Percentiles rank a stretch among this genome's conserved stretches.
Evolutionary conservation across 2,888 invertebrate genomes (phyloP).

Genomic region (Folsomia manolachei): DNA sequence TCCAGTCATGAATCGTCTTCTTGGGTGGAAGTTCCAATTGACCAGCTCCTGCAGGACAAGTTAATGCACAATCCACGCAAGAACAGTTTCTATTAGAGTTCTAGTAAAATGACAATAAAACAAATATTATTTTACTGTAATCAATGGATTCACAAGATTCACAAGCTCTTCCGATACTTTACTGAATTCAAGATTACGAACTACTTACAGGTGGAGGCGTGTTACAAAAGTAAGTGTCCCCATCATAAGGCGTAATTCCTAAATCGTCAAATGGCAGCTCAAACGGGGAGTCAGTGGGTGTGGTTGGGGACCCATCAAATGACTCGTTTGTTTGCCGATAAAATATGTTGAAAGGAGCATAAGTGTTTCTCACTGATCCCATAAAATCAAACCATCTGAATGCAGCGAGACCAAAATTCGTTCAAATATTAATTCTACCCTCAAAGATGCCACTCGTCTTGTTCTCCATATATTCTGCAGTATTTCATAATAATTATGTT

Average conservation of each 20-base stretch:
- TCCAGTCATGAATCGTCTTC: slow-evolving; percentile 65
- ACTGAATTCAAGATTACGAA: no score
- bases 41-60: slow-evolving; percentile 68
- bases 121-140: not conserved
- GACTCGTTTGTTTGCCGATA: slow-evolving; percentile 54
- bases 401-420: no score
- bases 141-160: not conserved
- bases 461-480: no score
- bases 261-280: not conserved
- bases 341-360: slow-evolving; percentile 63
- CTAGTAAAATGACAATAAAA: not conserved
- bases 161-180: no score
- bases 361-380: slow-evolving; percentile 40
- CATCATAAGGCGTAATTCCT: slow-evolving; percentile 28
- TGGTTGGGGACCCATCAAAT: slow-evolving; percentile 10
- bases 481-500: no score
- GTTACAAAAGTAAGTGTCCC: slow-evolving; percentile 32
- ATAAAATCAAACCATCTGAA: slow-evolving; percentile 41
- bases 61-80: slow-evolving; percentile 77
- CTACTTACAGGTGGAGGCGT: slow-evolving; percentile 27
- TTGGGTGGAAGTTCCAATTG: slow-evolving; percentile 60
- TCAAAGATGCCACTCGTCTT: no score
- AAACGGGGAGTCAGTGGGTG: not conserved
- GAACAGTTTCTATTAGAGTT: slow-evolving; percentile 61
- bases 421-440: no score